Conservation (phyloP, 2,888 invertebrate genomes). For the Ectemnius lituratus region DNA sequence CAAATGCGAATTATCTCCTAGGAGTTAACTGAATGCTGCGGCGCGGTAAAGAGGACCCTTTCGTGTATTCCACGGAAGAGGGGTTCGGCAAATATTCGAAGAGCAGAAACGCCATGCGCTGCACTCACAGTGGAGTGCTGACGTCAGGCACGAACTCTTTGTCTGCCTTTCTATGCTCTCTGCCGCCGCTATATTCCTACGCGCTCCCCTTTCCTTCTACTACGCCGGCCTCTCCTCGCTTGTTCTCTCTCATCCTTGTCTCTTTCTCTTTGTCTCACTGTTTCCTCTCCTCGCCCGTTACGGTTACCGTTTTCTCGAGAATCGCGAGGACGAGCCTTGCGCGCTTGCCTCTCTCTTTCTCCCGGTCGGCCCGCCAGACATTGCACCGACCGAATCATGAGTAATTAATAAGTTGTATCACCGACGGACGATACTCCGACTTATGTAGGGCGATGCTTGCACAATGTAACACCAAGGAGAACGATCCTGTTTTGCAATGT, state of each 20-base stretch:
- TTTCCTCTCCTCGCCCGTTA: constrained; percentile 36
- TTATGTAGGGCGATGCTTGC: no score
- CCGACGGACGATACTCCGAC: no score
- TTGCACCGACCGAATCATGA: constrained; percentile 30
- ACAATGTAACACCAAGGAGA: no score
- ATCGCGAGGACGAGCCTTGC: constrained; percentile 35
- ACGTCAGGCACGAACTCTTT: constrained; percentile 46
- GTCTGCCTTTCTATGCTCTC: constrained; percentile 47
- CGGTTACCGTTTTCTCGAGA: constrained; percentile 48
- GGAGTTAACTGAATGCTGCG: not conserved
- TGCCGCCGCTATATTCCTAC: constrained; percentile 12
- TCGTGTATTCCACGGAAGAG: constrained; percentile 18
- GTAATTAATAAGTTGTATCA: constrained; percentile 36
- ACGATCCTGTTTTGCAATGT: no score
- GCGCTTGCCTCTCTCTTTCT: constrained; percentile 27
- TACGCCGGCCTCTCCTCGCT: constrained; percentile 7
- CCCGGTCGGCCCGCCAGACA: constrained; percentile 12
- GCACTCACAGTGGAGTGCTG: constrained; percentile 30
- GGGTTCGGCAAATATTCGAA: constrained; percentile 21
- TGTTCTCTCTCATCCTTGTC: constrained; percentile 18
- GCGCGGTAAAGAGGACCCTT: not conserved
- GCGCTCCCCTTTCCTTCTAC: constrained; percentile 4
- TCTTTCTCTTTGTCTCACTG: constrained; percentile 19
- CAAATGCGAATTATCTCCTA: not conserved
- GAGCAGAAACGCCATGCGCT: constrained; percentile 16